Evolutionary conservation across 1,140 invertebrate genomes (phyloP), one percentile per base, ranked within the genome.

Genomic region (Zaprionus africanus): DNA sequence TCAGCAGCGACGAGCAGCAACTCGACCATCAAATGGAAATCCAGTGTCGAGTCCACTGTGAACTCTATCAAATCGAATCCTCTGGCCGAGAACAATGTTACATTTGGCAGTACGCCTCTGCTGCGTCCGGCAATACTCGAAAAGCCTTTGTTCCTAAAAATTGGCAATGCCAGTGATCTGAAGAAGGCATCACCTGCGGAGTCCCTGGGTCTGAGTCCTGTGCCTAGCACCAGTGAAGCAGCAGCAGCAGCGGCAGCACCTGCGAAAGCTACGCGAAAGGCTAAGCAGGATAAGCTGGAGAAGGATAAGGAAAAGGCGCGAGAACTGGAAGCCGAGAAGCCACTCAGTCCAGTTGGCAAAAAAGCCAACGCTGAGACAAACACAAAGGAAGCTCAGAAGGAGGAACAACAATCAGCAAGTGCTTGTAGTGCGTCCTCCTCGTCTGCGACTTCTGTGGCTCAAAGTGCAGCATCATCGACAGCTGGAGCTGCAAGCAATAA

Each of bases 71-170:
- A 91, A 62, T 70, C 83, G 24, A 93, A 93, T 88, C 90, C 92
- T 0, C 57, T 93, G 69, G 85, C 79, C 2, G 90, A 92, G 56
- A 93, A 92, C 64, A 93, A 93, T 73, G 76, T 83, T 0, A 93
- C 91, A 6, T 93, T 93, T 66, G 92, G 92, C 56, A 91, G 87
- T 46, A 82, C 80, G 28, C 90, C 91, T 3, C 53, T 93, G 9
- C 58, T 90, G 17, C 78, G 91, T 17, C 91, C 92, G 26, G 91
- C 92, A 4, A 91, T 92, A 60, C 78, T 92, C 19, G 92, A 92
- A 34, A 92, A 92, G 54, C 82, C 91, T 0, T 51, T 92, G 17
- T 92, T 91, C 59, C 62, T 91, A 1, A 92, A 92, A 65, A 83
- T 79, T 22, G 70, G 41, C 60, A 67, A 73, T 51, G 61, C 62